Evolutionary conservation across 2,888 invertebrate genomes (phyloP), one percentile per base, ranked within the genome.

Genomic region (Tinea pellionella): DNA sequence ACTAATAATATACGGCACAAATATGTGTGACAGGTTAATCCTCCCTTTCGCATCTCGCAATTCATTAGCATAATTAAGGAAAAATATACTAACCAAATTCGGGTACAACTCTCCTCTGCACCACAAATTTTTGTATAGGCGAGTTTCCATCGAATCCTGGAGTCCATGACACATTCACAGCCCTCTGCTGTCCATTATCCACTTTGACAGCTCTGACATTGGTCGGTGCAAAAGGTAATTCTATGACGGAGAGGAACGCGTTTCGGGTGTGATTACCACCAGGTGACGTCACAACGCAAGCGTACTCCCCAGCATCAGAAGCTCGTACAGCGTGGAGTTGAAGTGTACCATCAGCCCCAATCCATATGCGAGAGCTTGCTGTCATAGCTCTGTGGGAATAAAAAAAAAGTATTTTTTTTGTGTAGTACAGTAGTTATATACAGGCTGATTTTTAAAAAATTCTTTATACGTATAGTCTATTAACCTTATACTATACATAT

Each of bases 121-220:
- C 91, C 64, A 96, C 96, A 77, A 95, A 99, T 74, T 96, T 95
- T 68, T 94, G 90, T 62, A 98, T 93, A 9, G 96, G 96, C 71
- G 97, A 97, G 78, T 99, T 98, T 61, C 99, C 99, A 83, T 99
- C 96, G 78, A 98, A 99, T 29, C 97, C 97, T 0, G 96, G 94
- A 11, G 94, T 94, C 98, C 99, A 99, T 16, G 93, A 93, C 2
- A 99, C 92, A 72, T 97, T 96, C 64, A 98, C 95, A 29, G 95
- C 94, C 72, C 91, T 90, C 62, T 92, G 91, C 1, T 90, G 88
- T 12, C 90, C 89, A 4, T 89, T 87, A 59, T 93, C 92, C 0
- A 93, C 72, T 64, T 93, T 86, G 61, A 81, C 82, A 0, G 97
- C 98, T 65, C 91, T 90, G 0, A 96, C 95, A 72, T 95, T 95